Conservation (phyloP, 2,113 vertebrate species). For the Dendrocopos noguchii region DNA sequence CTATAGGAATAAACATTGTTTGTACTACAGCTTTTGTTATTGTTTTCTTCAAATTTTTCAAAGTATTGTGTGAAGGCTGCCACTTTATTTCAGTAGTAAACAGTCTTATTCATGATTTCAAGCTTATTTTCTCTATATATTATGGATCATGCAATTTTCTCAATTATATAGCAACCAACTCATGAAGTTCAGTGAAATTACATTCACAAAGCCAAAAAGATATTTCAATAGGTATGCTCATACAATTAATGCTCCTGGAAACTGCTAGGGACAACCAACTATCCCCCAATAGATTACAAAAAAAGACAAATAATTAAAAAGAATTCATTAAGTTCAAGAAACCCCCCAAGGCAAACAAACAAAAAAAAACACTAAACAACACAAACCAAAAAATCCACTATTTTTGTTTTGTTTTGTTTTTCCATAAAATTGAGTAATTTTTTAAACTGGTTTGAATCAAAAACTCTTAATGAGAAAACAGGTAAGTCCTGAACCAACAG, state of each 20-base stretch:
- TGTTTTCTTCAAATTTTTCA: not conserved
- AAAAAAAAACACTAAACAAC: too few species aligned
- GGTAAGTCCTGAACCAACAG: not conserved
- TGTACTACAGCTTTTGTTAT: not conserved
- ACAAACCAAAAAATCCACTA: too few species aligned
- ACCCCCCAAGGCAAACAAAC: too few species aligned
- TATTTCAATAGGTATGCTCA: not conserved
- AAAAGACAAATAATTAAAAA: not conserved
- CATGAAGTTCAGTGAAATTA: not conserved
- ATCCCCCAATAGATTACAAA: not conserved
- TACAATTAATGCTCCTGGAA: not conserved
- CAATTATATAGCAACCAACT: not conserved
- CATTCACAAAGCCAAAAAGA: not conserved
- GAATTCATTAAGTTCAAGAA: not conserved
- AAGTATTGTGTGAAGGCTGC: not conserved
- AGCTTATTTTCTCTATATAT: not conserved
- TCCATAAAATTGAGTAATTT: not conserved
- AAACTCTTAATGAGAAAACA: not conserved
- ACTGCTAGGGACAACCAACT: not conserved
- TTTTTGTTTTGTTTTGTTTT: not conserved
- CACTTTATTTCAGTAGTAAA: not conserved
- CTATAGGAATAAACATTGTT: not conserved
- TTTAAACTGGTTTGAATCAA: not conserved
- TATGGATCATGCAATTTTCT: not conserved
- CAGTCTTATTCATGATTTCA: not conserved